Evolutionary conservation across 2,888 invertebrate genomes (phyloP).

Genomic region (Drosophila nr. perissopoda): DNA sequence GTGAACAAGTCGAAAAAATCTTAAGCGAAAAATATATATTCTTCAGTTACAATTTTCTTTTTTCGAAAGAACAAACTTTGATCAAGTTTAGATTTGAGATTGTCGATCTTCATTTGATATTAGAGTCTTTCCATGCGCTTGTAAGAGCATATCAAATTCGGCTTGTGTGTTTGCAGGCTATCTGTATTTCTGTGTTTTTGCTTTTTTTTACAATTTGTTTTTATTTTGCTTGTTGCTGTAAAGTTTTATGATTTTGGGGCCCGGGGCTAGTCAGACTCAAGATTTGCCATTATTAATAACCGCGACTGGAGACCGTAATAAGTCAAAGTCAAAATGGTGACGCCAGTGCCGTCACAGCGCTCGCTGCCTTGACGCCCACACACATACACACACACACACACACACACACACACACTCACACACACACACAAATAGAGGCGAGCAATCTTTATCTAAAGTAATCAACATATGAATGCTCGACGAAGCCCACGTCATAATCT

Average conservation of each 20-base stretch:
- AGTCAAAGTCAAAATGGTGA: conserved; percentile 44
- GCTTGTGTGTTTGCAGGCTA: neutral
- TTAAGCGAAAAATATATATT: neutral
- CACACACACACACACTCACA: neutral
- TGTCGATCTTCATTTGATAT: neutral
- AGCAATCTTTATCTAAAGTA: conserved; percentile 56
- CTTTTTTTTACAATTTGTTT: conserved; percentile 7
- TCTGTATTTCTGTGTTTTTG: conserved; percentile 8
- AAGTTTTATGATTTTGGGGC: conserved; percentile 43
- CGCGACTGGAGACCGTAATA: conserved; percentile 29
- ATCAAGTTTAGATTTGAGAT: neutral
- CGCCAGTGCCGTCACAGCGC: conserved; percentile 60
- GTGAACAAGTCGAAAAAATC: neutral
- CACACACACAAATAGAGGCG: neutral
- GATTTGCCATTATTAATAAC: conserved; percentile 70
- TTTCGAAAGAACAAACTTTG: too few species aligned
- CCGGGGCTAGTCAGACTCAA: conserved; percentile 33
- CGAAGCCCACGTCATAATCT: conserved; percentile 57
- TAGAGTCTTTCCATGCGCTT: too few species aligned
- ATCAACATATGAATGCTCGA: conserved; percentile 49
- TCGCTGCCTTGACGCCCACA: conserved; percentile 38
- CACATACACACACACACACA: neutral
- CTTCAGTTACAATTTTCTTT: neutral
- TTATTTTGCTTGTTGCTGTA: conserved; percentile 31
- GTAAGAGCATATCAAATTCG: conserved; percentile 6